These are phyloP conservation scores for Siniperca scherzeri DNA, from an alignment of 2,797 vertebrate genomes.

Conservation along the genomic window DNA sequence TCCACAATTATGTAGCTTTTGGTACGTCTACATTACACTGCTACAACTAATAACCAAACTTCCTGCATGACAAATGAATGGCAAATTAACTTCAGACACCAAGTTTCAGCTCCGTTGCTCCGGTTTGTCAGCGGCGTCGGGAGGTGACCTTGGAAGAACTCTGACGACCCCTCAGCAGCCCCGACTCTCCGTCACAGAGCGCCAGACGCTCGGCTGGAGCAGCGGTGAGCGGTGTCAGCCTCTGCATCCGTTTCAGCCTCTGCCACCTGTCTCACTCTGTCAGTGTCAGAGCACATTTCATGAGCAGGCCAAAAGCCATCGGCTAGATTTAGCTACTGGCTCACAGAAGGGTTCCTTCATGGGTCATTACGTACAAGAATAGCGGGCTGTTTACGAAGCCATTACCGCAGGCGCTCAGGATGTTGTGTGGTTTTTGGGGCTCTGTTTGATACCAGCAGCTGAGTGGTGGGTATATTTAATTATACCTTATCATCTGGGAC, in stretches of 20 bases:
- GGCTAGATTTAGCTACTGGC: constrained; percentile 80
- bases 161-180: constrained; percentile 26
- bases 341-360: constrained; percentile 73
- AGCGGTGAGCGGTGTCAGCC: constrained; percentile 72
- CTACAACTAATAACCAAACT: constrained; percentile 12
- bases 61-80: constrained; percentile 22
- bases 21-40: neutral
- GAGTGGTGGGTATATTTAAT: constrained; percentile 64
- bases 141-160: constrained; percentile 49
- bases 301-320: constrained; percentile 64
- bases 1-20: constrained; percentile 9
- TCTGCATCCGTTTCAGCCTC: constrained; percentile 84
- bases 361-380: constrained; percentile 78
- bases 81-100: constrained; percentile 50
- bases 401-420: constrained; percentile 52
- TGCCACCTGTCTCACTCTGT: constrained; percentile 84
- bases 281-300: constrained; percentile 82
- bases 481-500: constrained; percentile 66
- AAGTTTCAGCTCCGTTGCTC: constrained; percentile 19
- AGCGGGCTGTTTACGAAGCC: constrained; percentile 70
- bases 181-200: constrained; percentile 4
- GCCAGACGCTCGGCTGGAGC: constrained; percentile 33
- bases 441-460: constrained; percentile 47
- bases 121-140: neutral
- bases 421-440: constrained; percentile 43